Base-by-base conservation (phyloP, 2,888 invertebrate genomes). In the Amphipyra tragopoginis region DNA sequence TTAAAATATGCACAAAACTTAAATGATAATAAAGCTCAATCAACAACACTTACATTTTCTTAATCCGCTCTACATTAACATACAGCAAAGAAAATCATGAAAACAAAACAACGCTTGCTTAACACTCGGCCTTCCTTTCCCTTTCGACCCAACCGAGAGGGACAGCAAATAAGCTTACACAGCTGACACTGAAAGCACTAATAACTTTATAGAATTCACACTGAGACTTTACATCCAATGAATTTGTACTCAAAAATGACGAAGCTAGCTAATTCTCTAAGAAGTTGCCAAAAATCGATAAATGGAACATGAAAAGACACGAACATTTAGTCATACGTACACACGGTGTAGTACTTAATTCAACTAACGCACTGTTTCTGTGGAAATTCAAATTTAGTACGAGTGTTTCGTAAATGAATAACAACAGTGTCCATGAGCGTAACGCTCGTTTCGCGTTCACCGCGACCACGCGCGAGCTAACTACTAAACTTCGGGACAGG, bases 151-250 rank as follows among this genome's bases (percentile, higher is more conserved):
- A 83, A 86, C 75, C 79, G 90, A 93, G 83, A 88, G 89, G 86
- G 91, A 92, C 82, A 89, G 85, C 86, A 77, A 84, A 83, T 80
- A 77, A 86, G 85, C 83, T 85, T 77, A 86, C 90, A 91, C 91
- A 88, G 89, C 89, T 89, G 88, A 89, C 93, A 93, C 93, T 92
- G 88, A 92, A 92, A 92, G 89, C 93, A 93, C 93, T 90, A 86
- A 86, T 83, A 92, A 93, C 92, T 93, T 91, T 90, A 88, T 88
- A 88, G 85, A 86, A 87, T 84, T 85, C 86, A 86, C 90, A 87
- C 85, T 83, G 80, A 80, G 82, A 84, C 84, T 82, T 81, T 67
- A 79, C 75, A 82, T 82, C 78, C 76, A 84, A 78, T 71, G 72
- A 81, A 82, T 79, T 83, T 64, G 58, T 81, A 75, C 75, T 75